Base-by-base conservation (phyloP, 92 coral and sea anemone genomes). In the Paramuricea clavata region DNA sequence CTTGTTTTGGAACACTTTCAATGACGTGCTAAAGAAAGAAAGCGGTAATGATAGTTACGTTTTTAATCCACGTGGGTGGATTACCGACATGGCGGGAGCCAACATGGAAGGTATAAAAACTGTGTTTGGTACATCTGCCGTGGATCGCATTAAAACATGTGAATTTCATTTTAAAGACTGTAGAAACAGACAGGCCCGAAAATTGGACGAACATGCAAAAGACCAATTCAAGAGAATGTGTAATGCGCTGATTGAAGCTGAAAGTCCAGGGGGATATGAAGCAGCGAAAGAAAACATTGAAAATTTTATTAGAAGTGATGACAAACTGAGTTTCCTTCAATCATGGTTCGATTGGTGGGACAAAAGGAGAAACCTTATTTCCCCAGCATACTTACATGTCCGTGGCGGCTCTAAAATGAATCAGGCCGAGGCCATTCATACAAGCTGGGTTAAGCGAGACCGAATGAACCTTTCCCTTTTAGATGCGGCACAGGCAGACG, bases 381-480 rank as follows among this genome's bases (percentile, higher is more conserved):
- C 85, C 62, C 92, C 81, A 17, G 89, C 92, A 15, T 89, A 85
- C 61, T 23, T 85, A 27, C 81, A 34, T 23, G 60, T 85, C 44
- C 41, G 85, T 43, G 70, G 81, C 28, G 89, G 89, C 17, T 78
- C 56, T 11, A 86, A 52, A 65, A 87, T 87, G 87, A 79, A 87
- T 67, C 90, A 81, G 2, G 90, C 87, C 0, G 87, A 80, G 33
- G n/a, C 49, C 6, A 84, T 85, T 1, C 86, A 76, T 42, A 86
- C 89, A 15, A 65, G 81, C 32, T 89, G 92, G 92, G 92, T 85
- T 21, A 89, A 89, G 17, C 69, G 92, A 69, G 92, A 89, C 86
- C 39, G 81, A 64, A 77, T 84, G 89, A 89, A 78, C 82, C 69
- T 84, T 83, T 76, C 92, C 47, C 64, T 89, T 23, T 61, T 89